Evolutionary conservation across 2,797 vertebrate genomes (phyloP).

Genomic region (Anguilla anguilla): DNA sequence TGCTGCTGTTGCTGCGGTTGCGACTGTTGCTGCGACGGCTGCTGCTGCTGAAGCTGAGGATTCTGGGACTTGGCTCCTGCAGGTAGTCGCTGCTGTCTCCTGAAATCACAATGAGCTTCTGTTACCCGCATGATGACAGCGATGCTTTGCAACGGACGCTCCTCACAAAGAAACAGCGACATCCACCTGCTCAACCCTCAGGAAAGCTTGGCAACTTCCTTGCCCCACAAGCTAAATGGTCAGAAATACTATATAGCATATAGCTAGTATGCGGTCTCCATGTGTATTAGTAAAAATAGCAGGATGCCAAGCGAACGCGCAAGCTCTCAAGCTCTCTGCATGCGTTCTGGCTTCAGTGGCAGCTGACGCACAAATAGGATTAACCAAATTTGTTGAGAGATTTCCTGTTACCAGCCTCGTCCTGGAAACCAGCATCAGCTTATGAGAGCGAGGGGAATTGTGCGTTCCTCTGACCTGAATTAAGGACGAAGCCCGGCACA

Average conservation of each 20-base stretch:
- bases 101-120: conserved; percentile 65
- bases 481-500: background rate
- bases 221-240: background rate
- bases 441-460: background rate
- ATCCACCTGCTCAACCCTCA: background rate
- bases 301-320: conserved; percentile 16
- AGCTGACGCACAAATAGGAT: conserved; percentile 11
- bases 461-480: background rate
- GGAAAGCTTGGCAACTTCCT: background rate
- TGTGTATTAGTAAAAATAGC: background rate
- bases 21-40: conserved; percentile 52
- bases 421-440: background rate
- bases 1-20: conserved; percentile 72
- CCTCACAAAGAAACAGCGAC: background rate
- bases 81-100: conserved; percentile 85
- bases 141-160: background rate
- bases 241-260: background rate
- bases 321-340: conserved; percentile 15
- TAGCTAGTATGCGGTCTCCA: background rate
- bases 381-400: conserved; percentile 13
- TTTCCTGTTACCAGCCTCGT: conserved; percentile 15
- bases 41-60: conserved; percentile 64
- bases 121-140: conserved; percentile 47
- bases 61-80: conserved; percentile 75
- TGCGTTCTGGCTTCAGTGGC: background rate